A percentile compares a stretch with the other conserved stretches of the same genome.
Conservation (phyloP, 2,113 vertebrate species). For the Lepus europaeus region DNA sequence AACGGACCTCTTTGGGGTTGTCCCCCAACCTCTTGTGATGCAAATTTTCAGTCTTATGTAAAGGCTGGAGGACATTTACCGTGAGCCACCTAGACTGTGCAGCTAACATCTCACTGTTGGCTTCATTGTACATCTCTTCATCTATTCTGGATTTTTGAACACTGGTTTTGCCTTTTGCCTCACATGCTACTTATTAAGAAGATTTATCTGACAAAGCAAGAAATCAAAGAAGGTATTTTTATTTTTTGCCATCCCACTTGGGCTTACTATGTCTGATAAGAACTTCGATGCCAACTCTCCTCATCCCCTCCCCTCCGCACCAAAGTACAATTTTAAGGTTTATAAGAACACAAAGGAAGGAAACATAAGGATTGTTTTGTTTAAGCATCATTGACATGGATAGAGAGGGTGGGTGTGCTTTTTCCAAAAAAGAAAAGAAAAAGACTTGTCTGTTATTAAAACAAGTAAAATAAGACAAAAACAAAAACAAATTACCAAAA, state of each 20-base stretch:
- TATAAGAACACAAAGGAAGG: not conserved
- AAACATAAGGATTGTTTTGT: not conserved
- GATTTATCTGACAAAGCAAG: not conserved
- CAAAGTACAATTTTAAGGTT: not conserved
- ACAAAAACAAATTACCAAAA: not conserved
- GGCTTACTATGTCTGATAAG: not conserved
- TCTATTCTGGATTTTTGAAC: not conserved
- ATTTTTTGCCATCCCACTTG: not conserved
- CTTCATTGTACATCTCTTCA: not conserved
- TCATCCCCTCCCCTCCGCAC: not conserved
- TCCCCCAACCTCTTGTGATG: not conserved
- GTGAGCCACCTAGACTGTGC: not conserved
- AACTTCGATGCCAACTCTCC: not conserved
- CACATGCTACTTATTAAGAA: conserved; percentile 20
- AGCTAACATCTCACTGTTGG: not conserved
- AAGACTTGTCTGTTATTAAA: not conserved
- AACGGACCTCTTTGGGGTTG: not conserved
- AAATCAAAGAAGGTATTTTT: not conserved
- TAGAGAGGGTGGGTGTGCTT: not conserved
- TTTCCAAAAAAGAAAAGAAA: not conserved
- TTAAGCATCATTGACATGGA: not conserved
- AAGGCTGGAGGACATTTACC: not conserved
- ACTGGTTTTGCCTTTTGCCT: not conserved
- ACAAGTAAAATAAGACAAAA: not conserved
- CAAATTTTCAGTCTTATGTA: not conserved